Conservation (phyloP, 2,797 vertebrate genomes). For the Malurus splendens region DNA sequence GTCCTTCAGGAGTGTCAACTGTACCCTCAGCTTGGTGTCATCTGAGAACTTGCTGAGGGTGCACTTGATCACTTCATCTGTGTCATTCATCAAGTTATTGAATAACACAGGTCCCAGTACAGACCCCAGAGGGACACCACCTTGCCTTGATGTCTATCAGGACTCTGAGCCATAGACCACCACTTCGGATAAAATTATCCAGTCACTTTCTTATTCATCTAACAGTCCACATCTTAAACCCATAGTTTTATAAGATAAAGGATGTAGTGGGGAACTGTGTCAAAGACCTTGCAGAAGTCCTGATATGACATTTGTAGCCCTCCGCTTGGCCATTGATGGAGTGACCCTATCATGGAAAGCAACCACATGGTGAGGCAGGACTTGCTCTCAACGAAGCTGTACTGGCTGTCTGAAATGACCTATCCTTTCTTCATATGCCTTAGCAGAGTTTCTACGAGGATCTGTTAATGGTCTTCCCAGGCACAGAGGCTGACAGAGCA, state of each 20-base stretch:
- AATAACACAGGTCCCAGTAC: too few species aligned
- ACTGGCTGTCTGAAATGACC: not conserved
- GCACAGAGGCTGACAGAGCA: not conserved
- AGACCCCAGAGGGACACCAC: not conserved
- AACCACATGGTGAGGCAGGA: too few species aligned
- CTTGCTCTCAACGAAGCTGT: not conserved
- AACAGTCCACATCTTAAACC: too few species aligned
- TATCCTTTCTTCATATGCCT: not conserved
- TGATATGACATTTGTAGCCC: not conserved
- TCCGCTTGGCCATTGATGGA: not conserved
- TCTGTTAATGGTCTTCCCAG: not conserved
- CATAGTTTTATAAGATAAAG: not conserved
- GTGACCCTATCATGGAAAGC: not conserved
- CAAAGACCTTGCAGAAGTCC: not conserved
- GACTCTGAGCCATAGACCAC: not conserved
- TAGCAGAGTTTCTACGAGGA: not conserved
- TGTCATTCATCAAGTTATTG: not conserved
- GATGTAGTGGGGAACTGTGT: not conserved
- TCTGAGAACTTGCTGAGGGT: not conserved
- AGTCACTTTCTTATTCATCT: not conserved
- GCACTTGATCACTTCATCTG: rapidly evolving
- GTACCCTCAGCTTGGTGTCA: not conserved
- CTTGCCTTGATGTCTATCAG: too few species aligned
- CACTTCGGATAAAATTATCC: not conserved
- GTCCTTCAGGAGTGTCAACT: rapidly evolving